Evolutionary conservation across 92 coral and sea anemone species (phyloP).

Genomic region (Epizoanthus ramosus): DNA sequence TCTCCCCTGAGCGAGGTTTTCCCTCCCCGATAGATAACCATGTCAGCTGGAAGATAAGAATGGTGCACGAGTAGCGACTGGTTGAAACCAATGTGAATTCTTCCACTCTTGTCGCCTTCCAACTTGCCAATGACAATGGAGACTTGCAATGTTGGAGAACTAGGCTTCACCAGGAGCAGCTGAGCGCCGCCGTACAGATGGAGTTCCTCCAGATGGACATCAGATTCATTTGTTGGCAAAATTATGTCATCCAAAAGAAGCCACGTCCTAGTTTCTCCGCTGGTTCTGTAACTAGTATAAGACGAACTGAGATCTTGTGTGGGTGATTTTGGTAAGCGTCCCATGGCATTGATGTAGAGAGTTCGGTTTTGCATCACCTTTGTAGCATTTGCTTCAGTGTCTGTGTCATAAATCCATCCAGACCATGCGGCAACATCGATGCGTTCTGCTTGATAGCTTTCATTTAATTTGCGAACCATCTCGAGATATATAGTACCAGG

Average conservation of each 20-base stretch:
- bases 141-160: constrained; percentile 36
- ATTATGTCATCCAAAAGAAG: constrained; percentile 48
- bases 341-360: constrained; percentile 69
- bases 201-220: constrained; percentile 60
- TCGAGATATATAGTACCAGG: constrained; percentile 73
- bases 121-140: constrained; percentile 60
- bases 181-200: constrained; percentile 75
- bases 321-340: constrained; percentile 60
- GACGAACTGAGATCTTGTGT: constrained; percentile 56
- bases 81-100: constrained; percentile 62
- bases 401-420: constrained; percentile 16
- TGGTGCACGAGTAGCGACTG: constrained; percentile 60
- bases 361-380: constrained; percentile 50
- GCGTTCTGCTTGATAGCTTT: constrained; percentile 43
- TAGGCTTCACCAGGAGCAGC: constrained; percentile 58
- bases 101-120: constrained; percentile 67
- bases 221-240: constrained; percentile 51
- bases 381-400: neutral
- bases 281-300: constrained; percentile 44
- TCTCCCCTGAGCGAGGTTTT: constrained; percentile 66
- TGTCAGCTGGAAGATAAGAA: constrained; percentile 64
- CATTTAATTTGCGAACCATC: constrained; percentile 56
- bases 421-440: constrained; percentile 63
- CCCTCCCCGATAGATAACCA: constrained; percentile 78
- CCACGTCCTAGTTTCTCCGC: constrained; percentile 63